These are phyloP conservation scores for Tetramorium parvispinum DNA, from an alignment of 1,140 invertebrate species.

Conservation along the genomic window DNA sequence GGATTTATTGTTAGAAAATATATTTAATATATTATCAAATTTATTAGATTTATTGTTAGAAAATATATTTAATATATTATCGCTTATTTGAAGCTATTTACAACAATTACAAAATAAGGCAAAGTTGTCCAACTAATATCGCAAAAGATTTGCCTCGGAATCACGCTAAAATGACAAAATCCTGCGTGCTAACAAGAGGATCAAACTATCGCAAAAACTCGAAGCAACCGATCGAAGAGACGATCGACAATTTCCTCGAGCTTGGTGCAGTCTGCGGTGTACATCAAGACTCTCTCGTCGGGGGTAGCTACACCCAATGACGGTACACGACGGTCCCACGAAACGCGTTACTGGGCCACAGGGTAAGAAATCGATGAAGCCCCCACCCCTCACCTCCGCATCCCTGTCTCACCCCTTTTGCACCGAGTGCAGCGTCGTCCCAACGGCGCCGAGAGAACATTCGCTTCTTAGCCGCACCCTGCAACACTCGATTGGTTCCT, in stretches of 20 bases:
- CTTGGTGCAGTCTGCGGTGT: slow-evolving; percentile 20
- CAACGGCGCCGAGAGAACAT: slow-evolving; percentile 70
- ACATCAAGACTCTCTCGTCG: slow-evolving; percentile 36
- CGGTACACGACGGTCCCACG: slow-evolving; percentile 57
- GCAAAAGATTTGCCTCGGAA: neutral
- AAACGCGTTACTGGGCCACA: slow-evolving; percentile 83
- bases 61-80: no score
- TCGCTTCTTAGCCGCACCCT: slow-evolving; percentile 81
- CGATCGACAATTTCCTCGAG: slow-evolving; percentile 31
- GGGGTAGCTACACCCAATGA: slow-evolving; percentile 61
- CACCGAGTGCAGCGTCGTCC: slow-evolving; percentile 41
- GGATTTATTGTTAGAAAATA: neutral
- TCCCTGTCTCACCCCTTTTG: slow-evolving; percentile 43
- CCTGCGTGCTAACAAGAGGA: slow-evolving; percentile 2
- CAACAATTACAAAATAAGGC: neutral
- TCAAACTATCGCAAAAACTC: slow-evolving; percentile 8
- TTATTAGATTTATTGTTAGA: neutral
- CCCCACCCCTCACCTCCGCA: slow-evolving; percentile 70
- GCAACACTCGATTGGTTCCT: slow-evolving; percentile 71
- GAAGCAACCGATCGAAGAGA: slow-evolving; percentile 2
- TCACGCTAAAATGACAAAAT: neutral
- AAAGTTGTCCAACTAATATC: neutral
- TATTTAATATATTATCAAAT: neutral
- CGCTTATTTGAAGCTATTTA: neutral
- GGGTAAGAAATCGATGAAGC: slow-evolving; percentile 85